Evolutionary conservation across 2,113 vertebrate species (phyloP).

Genomic region (Hemicordylus capensis): DNA sequence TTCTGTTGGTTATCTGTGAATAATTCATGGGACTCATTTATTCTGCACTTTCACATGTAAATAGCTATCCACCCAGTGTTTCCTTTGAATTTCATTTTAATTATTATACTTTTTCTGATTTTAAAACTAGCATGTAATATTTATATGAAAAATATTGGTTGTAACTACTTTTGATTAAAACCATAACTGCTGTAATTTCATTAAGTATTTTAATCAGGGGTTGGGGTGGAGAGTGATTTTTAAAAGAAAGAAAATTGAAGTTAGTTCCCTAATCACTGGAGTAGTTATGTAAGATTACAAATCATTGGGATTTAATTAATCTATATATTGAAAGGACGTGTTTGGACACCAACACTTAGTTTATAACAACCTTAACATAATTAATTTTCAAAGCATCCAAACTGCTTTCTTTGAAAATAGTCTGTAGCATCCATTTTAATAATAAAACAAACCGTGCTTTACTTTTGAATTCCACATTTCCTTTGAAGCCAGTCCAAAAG

Average conservation of each 20-base stretch:
- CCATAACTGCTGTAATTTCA: constrained; percentile 70
- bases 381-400: constrained; percentile 58
- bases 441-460: constrained; percentile 46
- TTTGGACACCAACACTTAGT: constrained; percentile 58
- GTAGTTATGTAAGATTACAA: constrained; percentile 62
- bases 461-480: constrained; percentile 34
- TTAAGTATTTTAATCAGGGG: constrained; percentile 74
- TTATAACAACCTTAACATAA: constrained; percentile 58
- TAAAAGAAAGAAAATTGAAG: constrained; percentile 14
- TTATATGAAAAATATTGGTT: constrained; percentile 75
- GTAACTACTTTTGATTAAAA: constrained; percentile 74
- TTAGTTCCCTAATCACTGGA: constrained; percentile 50
- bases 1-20: constrained; percentile 74
- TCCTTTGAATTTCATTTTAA: constrained; percentile 79
- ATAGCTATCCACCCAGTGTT: constrained; percentile 78
- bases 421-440: constrained; percentile 42
- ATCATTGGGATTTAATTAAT: constrained; percentile 68
- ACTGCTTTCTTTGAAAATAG: constrained; percentile 58
- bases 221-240: no score
- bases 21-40: constrained; percentile 75
- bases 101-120: constrained; percentile 82
- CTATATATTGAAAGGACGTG: constrained; percentile 64
- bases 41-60: constrained; percentile 68
- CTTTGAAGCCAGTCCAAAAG: constrained; percentile 54
- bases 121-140: constrained; percentile 77